These are phyloP conservation scores for Brachionichthys hirsutus DNA, from an alignment of 2,113 vertebrate species.

Conservation along the genomic window DNA sequence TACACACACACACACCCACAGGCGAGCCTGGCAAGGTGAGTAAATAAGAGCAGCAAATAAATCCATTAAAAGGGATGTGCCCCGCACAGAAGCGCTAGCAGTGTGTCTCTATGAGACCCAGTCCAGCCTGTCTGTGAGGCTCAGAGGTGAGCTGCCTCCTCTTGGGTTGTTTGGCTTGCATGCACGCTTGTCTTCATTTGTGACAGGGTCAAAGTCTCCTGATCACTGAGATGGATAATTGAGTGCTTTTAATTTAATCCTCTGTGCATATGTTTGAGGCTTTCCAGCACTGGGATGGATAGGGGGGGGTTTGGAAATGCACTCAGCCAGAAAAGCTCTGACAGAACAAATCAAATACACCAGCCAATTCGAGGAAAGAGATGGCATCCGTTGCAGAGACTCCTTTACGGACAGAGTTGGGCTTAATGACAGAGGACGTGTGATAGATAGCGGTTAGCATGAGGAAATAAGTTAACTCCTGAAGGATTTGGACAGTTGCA, in stretches of 20 bases:
- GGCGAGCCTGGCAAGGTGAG: slow-evolving; percentile 10
- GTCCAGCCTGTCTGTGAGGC: slow-evolving; percentile 5
- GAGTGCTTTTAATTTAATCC: slow-evolving; percentile 63
- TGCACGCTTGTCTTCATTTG: slow-evolving; percentile 47
- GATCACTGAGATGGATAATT: slow-evolving; percentile 50
- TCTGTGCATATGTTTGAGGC: slow-evolving; percentile 15
- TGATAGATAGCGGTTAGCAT: slow-evolving; percentile 17
- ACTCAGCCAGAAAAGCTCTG: slow-evolving; percentile 47
- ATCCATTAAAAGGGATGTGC: slow-evolving; percentile 31
- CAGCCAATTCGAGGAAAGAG: slow-evolving; percentile 21
- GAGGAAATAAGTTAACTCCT: slow-evolving; percentile 20
- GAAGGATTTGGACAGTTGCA: slow-evolving; percentile 23
- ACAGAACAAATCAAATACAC: slow-evolving; percentile 23
- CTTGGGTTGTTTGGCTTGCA: slow-evolving; percentile 42
- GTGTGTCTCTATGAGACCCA: slow-evolving; percentile 17
- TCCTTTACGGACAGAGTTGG: background rate
- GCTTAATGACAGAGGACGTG: slow-evolving; percentile 23
- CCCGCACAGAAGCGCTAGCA: background rate
- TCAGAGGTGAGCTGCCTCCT: slow-evolving; percentile 24
- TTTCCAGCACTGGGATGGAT: slow-evolving; percentile 1
- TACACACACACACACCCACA: slow-evolving; percentile 4
- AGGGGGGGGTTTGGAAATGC: slow-evolving; percentile 19
- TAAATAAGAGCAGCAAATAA: slow-evolving; percentile 36
- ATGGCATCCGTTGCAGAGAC: slow-evolving; percentile 8
- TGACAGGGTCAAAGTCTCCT: slow-evolving; percentile 52